Evolutionary conservation across 2,113 vertebrate species (phyloP).

Genomic region (Pollimyrus isidori): DNA sequence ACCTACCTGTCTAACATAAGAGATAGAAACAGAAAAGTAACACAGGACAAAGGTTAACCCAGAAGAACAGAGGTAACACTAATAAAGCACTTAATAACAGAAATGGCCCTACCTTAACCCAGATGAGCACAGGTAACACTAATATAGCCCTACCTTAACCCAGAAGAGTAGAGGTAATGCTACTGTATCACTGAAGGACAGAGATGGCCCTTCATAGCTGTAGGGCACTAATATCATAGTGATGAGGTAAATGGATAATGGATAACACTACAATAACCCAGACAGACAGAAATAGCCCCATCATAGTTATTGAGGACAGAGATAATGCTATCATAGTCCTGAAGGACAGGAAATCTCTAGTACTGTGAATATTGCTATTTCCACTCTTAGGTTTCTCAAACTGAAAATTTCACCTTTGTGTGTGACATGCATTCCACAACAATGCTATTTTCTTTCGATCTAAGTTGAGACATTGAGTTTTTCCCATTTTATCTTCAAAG

Average conservation of each 20-base stretch:
- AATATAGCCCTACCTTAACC: not conserved
- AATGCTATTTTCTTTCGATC: not conserved
- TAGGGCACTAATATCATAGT: not conserved
- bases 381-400: not conserved
- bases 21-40: no score
- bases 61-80: not conserved
- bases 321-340: not conserved
- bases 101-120: not conserved
- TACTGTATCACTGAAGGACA: not conserved
- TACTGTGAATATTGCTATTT: not conserved
- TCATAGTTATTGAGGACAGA: not conserved
- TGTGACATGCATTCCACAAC: not conserved
- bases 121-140: not conserved
- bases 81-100: not conserved
- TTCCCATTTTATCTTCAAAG: not conserved
- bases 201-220: not conserved
- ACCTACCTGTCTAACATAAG: no score
- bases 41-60: not conserved
- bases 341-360: not conserved
- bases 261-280: not conserved
- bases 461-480: not conserved
- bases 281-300: not conserved
- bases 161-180: not conserved
- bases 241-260: not conserved
- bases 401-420: not conserved